A percentile compares a stretch with the other conserved stretches of the same genome.
phyloP scores from a whole-genome alignment of 2,797 vertebrate genomes.

The Todus mexicanus region DNA sequence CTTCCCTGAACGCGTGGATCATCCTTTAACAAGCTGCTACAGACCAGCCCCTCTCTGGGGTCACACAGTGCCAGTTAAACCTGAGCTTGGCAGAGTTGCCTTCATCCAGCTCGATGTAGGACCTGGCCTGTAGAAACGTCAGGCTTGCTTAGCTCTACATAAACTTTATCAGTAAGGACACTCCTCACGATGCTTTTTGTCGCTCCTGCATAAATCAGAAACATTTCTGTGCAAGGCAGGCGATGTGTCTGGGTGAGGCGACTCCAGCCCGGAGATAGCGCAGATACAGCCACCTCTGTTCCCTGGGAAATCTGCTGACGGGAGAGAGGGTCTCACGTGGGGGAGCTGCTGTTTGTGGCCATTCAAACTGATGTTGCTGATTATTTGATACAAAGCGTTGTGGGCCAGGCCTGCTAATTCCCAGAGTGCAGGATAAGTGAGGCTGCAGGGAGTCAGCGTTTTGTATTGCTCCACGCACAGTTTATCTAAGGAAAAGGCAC shows the following conservation, averaged over 20 bases:
- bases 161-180: neutral
- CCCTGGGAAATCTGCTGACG: neutral
- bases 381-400: rapidly evolving
- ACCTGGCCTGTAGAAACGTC: rapidly evolving
- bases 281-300: neutral
- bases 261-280: neutral
- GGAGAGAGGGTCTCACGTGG: neutral
- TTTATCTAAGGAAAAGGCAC: neutral
- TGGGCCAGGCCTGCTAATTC: neutral
- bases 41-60: neutral
- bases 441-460: neutral
- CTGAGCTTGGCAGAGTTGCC: neutral
- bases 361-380: neutral
- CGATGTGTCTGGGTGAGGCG: neutral
- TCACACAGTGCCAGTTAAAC: neutral
- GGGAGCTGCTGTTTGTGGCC: neutral
- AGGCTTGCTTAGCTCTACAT: neutral
- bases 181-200: neutral
- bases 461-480: neutral
- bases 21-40: neutral
- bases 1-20: neutral
- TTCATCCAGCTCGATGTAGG: neutral
- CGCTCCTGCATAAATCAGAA: neutral
- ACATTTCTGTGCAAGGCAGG: neutral
- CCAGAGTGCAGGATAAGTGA: neutral